Evolutionary conservation across 2,888 invertebrate species (phyloP).

Genomic region (Hyposoter dolosus): DNA sequence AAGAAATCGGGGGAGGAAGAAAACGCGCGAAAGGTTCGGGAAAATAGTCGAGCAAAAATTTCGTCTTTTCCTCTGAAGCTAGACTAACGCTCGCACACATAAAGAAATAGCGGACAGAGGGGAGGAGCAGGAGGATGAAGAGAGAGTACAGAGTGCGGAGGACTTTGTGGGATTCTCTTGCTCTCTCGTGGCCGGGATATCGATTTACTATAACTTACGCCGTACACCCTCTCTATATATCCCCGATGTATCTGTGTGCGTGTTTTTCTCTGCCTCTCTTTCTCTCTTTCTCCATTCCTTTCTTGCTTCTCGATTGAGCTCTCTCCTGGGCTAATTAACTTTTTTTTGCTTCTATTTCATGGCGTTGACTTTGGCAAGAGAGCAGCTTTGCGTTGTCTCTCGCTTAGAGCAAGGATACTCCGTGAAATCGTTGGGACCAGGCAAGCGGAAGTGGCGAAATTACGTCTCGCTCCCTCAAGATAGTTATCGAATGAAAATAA

Average conservation of each 20-base stretch:
- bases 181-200: constrained; percentile 64
- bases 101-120: constrained; percentile 36
- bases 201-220: constrained; percentile 69
- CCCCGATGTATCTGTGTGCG: constrained; percentile 31
- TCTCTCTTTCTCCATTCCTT: constrained; percentile 26
- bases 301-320: constrained; percentile 45
- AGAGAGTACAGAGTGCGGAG: constrained; percentile 56
- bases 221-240: constrained; percentile 49
- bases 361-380: constrained; percentile 61
- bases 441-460: constrained; percentile 8
- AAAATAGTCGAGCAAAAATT: constrained; percentile 59
- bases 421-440: constrained; percentile 5
- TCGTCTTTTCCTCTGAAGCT: constrained; percentile 54
- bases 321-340: constrained; percentile 66
- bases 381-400: constrained; percentile 53
- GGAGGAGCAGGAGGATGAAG: not conserved
- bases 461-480: constrained; percentile 13
- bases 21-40: constrained; percentile 20
- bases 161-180: constrained; percentile 61
- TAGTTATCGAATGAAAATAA: constrained; percentile 18
- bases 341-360: constrained; percentile 54
- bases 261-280: constrained; percentile 43
- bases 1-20: constrained; percentile 19
- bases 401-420: constrained; percentile 26
- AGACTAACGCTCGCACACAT: constrained; percentile 30